These are phyloP conservation scores for Muscicapa adusta DNA, from an alignment of 2,113 vertebrate species.

Conservation along the genomic window DNA sequence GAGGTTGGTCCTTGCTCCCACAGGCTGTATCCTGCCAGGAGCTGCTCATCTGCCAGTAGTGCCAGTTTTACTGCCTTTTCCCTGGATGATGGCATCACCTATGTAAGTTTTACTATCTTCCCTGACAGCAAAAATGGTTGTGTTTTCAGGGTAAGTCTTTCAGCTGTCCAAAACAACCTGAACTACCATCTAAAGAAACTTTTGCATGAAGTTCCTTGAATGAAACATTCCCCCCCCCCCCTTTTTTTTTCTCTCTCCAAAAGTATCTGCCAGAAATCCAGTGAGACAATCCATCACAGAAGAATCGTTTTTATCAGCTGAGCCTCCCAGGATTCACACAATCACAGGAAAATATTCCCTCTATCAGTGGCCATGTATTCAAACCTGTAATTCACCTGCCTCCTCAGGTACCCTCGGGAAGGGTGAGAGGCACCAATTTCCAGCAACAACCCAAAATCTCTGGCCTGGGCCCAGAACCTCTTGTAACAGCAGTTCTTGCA, in stretches of 20 bases:
- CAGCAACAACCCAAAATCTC: not conserved
- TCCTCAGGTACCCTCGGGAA: not conserved
- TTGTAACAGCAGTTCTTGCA: not conserved
- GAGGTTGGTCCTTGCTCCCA: not conserved
- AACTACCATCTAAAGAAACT: not conserved
- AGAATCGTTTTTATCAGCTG: not conserved
- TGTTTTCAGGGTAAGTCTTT: not conserved
- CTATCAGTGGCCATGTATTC: rapidly evolving
- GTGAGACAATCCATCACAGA: not conserved
- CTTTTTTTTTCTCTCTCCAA: not conserved
- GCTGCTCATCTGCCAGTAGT: not conserved
- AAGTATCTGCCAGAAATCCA: not conserved
- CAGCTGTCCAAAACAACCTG: not conserved
- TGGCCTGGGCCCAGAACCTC: not conserved
- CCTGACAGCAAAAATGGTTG: not conserved
- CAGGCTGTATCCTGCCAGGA: rapidly evolving
- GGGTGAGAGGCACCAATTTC: not conserved
- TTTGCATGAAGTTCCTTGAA: not conserved
- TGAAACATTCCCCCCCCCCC: not conserved
- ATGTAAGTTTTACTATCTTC: not conserved
- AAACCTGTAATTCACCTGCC: not conserved
- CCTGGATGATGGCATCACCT: not conserved
- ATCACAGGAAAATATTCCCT: not conserved
- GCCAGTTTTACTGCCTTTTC: not conserved
- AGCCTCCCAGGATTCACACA: not conserved